Evolutionary conservation across 2,113 vertebrate genomes (phyloP).

Genomic region (Phalacrocorax aristotelis): DNA sequence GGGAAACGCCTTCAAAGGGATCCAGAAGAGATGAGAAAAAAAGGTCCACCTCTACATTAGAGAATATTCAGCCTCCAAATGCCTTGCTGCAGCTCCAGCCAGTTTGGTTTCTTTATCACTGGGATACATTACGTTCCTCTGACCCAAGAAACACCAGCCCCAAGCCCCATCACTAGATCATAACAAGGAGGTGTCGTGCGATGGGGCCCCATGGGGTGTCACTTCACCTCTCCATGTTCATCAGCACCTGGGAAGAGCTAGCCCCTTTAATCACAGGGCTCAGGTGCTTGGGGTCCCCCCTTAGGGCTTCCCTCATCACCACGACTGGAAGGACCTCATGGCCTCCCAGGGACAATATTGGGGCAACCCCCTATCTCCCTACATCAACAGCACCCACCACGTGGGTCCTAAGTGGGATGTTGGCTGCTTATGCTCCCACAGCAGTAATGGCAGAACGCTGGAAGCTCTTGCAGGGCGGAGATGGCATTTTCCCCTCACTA

Average conservation of each 20-base stretch:
- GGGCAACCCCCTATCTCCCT: background rate
- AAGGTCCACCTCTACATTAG: rapidly evolving
- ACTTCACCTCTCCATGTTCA: background rate
- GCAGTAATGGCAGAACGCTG: rapidly evolving
- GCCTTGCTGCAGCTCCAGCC: rapidly evolving
- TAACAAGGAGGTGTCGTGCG: rapidly evolving
- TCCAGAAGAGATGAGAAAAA: background rate
- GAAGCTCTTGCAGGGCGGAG: background rate
- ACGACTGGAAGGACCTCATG: background rate
- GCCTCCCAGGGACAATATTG: no score
- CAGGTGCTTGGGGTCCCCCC: background rate
- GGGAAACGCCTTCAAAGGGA: background rate
- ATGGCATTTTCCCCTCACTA: background rate
- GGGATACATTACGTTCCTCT: background rate
- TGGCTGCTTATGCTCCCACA: rapidly evolving
- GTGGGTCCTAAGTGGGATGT: rapidly evolving
- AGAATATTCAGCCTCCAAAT: background rate
- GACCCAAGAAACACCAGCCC: rapidly evolving
- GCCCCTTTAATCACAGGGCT: background rate
- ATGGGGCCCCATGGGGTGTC: background rate
- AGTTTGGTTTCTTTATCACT: background rate
- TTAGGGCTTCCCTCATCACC: background rate
- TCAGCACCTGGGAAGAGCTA: background rate
- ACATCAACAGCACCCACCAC: background rate
- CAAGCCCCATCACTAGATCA: rapidly evolving